Conservation (phyloP, 2,113 vertebrate genomes). For the Gambusia holbrooki region DNA sequence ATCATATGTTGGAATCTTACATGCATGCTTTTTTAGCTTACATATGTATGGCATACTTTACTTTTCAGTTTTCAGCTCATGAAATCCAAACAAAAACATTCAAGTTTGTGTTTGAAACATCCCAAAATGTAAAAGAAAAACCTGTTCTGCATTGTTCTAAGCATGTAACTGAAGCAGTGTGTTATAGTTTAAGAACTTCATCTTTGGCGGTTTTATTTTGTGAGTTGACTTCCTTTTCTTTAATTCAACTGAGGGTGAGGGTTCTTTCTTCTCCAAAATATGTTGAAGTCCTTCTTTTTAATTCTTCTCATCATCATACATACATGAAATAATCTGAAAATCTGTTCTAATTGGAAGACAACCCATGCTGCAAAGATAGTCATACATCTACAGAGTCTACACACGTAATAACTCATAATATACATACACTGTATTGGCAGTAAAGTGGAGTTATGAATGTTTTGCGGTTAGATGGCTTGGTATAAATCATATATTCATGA, state of each 20-base stretch:
- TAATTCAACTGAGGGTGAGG: not conserved
- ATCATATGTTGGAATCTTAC: too few relatives aligned
- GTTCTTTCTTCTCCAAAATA: not conserved
- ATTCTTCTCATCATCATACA: not conserved
- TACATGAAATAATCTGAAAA: constrained; percentile 22
- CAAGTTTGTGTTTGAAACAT: too few relatives aligned
- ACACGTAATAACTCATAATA: constrained; percentile 9
- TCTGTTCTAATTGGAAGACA: constrained; percentile 63
- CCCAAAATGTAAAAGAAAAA: not conserved
- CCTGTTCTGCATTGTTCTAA: constrained; percentile 12
- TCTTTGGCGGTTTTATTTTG: constrained; percentile 42
- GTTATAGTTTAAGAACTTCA: constrained; percentile 7
- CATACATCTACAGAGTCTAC: constrained; percentile 46
- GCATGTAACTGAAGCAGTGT: constrained; percentile 10
- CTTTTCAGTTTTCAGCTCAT: not conserved
- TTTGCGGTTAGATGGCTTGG: constrained; percentile 27
- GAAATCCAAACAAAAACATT: not conserved
- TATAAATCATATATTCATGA: constrained; percentile 20
- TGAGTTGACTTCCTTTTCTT: not conserved
- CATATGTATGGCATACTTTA: too few relatives aligned
- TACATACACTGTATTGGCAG: constrained; percentile 42
- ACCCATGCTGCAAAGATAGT: constrained; percentile 57
- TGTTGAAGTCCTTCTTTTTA: constrained; percentile 3
- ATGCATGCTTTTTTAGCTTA: too few relatives aligned
- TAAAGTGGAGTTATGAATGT: constrained; percentile 24